Percentiles rank a stretch among this genome's conserved stretches.
phyloP scores from a whole-genome alignment of 2,113 vertebrate genomes.

The Gobio gobio region DNA sequence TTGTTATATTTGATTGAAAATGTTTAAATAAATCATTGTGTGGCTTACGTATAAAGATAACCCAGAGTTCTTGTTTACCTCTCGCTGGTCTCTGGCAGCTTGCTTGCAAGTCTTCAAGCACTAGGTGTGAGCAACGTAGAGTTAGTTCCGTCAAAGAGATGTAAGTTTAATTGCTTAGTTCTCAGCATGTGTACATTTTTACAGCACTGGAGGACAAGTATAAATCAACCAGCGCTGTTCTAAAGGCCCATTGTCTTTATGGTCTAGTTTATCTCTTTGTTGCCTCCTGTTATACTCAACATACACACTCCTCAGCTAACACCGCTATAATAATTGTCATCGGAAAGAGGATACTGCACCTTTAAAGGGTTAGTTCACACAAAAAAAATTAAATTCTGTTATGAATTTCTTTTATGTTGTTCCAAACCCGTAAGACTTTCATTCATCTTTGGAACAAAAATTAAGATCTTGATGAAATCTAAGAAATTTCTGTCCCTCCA shows the following conservation, averaged over 20 bases:
- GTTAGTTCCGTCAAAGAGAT: slow-evolving; percentile 56
- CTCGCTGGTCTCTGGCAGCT: not conserved
- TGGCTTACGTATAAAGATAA: slow-evolving; percentile 25
- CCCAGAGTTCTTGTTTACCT: slow-evolving; percentile 23
- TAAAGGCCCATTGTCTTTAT: slow-evolving; percentile 14
- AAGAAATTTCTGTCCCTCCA: too few species aligned
- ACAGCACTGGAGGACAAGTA: slow-evolving; percentile 48
- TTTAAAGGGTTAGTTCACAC: too few species aligned
- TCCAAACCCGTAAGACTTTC: too few species aligned
- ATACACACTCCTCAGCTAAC: not conserved
- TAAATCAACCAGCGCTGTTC: slow-evolving; percentile 57
- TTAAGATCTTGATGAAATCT: too few species aligned
- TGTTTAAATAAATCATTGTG: not conserved
- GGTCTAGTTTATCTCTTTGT: slow-evolving; percentile 11
- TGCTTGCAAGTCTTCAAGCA: slow-evolving; percentile 16
- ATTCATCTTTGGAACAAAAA: too few species aligned
- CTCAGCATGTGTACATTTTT: slow-evolving; percentile 57
- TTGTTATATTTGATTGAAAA: slow-evolving; percentile 23
- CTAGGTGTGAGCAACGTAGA: slow-evolving; percentile 30
- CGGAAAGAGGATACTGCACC: too few species aligned
- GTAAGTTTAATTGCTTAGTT: slow-evolving; percentile 52
- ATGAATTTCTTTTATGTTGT: too few species aligned
- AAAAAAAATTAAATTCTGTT: too few species aligned
- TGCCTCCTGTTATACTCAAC: slow-evolving; percentile 36
- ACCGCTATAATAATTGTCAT: not conserved